Evolutionary conservation across 2,888 invertebrate genomes (phyloP), one percentile per base, ranked within the genome.

Genomic region (Tenthredo livida): DNA sequence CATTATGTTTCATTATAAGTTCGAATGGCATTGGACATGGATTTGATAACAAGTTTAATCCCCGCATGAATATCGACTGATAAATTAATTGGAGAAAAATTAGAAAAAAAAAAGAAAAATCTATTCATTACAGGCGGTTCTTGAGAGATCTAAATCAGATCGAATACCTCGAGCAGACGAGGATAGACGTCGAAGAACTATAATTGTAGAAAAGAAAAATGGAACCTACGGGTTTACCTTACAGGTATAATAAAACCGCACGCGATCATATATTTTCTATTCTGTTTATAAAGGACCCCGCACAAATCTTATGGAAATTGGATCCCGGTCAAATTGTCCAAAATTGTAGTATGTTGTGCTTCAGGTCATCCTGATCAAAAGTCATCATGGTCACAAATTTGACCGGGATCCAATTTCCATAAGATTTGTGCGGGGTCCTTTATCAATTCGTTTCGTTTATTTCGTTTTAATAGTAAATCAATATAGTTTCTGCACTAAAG

Each of bases 151-250:
- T 72, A 96, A 97, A 90, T 95, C 96, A 65, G 97, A 97, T 92
- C 95, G 97, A 80, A 95, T 96, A 86, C 95, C 96, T 43, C 96
- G 97, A 90, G 96, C 96, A 10, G 97, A 97, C 89, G 98, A 98
- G 89, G 98, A 98, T 93, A 97, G 98, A 90, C 95, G 97, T 29
- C 95, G 98, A 86, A 95, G 99, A 70, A 97, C 99, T 21, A 98
- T 99, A 86, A 98, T 99, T 86, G 96, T 98, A 6, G 98, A 98
- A 93, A 97, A 97, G 94, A 97, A 96, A 92, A 97, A 97, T 92
- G 97, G 97, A 72, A 97, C 97, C 47, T 99, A 98, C 93, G 99
- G 99, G 17, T 99, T 99, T 94, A 99, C 99, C 0, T 94, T 99
- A 61, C 99, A 96, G 94, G 96, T 96, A 92, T 87, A 88, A 17